phyloP scores from a whole-genome alignment of 1,140 invertebrate genomes.

The Brachystomella parvula region DNA sequence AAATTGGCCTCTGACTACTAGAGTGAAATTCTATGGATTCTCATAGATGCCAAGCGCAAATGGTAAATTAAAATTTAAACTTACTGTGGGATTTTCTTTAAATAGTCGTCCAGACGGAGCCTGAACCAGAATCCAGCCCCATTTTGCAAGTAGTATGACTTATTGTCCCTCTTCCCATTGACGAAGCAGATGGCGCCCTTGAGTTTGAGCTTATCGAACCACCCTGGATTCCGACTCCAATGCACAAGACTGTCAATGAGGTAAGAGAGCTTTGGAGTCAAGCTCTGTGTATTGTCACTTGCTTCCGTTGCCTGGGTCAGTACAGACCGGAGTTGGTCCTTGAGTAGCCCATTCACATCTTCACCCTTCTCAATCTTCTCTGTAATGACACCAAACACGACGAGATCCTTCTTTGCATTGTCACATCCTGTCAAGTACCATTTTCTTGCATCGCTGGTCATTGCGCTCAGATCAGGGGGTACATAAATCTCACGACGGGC shows the following conservation, averaged over 20 bases:
- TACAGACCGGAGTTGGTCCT: neutral
- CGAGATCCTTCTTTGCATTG: neutral
- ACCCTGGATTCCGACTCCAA: conserved; percentile 7
- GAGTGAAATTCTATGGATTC: too few species aligned
- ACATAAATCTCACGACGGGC: neutral
- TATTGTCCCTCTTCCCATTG: conserved; percentile 12
- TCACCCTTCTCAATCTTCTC: neutral
- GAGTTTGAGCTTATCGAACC: neutral
- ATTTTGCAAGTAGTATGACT: conserved; percentile 17
- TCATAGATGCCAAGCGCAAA: neutral
- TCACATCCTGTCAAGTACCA: neutral
- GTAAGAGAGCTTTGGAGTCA: neutral
- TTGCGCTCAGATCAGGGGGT: neutral
- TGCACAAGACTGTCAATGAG: neutral
- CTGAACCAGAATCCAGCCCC: conserved; percentile 11
- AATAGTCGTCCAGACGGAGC: neutral
- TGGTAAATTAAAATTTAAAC: neutral
- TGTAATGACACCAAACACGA: neutral
- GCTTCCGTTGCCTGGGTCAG: neutral
- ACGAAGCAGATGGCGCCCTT: conserved; percentile 4
- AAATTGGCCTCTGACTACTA: too few species aligned
- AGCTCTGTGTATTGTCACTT: neutral
- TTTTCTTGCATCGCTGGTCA: neutral
- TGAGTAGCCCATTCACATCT: neutral
- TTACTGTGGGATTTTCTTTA: neutral